phyloP scores from a whole-genome alignment of 1,140 invertebrate species.

The Danaus melanippus region DNA sequence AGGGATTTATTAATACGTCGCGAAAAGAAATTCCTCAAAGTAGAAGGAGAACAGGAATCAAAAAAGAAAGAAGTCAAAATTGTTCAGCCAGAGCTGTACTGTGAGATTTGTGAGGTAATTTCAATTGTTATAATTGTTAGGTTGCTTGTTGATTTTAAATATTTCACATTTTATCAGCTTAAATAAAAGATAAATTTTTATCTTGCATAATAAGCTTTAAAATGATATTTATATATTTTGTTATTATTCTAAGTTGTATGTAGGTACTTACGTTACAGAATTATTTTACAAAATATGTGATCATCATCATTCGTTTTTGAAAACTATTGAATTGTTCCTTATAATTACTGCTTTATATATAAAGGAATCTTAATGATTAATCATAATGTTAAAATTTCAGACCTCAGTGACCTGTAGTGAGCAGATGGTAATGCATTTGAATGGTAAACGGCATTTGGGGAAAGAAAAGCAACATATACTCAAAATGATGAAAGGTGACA shows the following conservation, averaged over 20 bases:
- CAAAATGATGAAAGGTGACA: constrained; percentile 43
- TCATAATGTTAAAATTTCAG: constrained; percentile 28
- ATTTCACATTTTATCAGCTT: no score
- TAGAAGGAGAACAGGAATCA: constrained; percentile 11
- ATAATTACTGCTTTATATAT: no score
- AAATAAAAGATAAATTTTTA: no score
- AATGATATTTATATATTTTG: no score
- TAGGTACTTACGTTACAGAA: no score
- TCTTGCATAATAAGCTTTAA: no score
- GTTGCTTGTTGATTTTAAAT: no score
- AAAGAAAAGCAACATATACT: constrained; percentile 62
- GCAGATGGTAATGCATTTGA: constrained; percentile 60
- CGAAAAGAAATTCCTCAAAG: constrained; percentile 42
- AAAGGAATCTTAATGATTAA: not conserved
- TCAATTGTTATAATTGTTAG: no score
- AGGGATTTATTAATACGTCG: constrained; percentile 46
- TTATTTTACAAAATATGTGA: no score
- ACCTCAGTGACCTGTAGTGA: constrained; percentile 46
- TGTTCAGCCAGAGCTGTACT: constrained; percentile 37
- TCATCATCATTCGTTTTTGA: no score
- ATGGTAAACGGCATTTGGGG: constrained; percentile 51
- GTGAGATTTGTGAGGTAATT: constrained; percentile 53
- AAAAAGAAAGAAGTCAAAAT: constrained; percentile 14
- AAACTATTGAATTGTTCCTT: no score
- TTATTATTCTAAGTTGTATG: no score